A percentile compares a stretch with the other conserved stretches of the same genome.
Conservation (phyloP, 2,797 vertebrate genomes). For the Zenarchopterus dispar region DNA sequence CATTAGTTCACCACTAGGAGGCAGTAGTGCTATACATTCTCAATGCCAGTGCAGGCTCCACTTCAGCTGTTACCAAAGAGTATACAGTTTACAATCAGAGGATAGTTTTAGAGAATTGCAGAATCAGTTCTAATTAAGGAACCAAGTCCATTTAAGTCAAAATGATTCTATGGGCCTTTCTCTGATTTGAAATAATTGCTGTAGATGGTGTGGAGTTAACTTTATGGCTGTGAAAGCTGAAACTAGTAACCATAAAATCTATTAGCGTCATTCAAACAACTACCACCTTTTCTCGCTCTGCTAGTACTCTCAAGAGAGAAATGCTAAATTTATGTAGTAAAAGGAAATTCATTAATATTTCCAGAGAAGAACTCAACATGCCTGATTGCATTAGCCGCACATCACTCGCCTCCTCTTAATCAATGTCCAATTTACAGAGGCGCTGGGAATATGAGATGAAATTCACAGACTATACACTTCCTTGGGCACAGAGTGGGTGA, state of each 20-base stretch:
- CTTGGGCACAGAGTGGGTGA: constrained; percentile 11
- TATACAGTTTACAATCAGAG: constrained; percentile 4
- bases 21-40: constrained; percentile 52
- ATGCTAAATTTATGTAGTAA: constrained; percentile 57
- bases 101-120: background rate
- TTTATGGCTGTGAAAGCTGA: constrained; percentile 2
- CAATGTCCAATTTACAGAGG: constrained; percentile 65
- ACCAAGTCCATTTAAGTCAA: background rate
- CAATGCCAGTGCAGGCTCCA: constrained; percentile 4
- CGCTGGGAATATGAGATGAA: constrained; percentile 45
- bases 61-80: constrained; percentile 5
- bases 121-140: background rate
- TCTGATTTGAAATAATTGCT: background rate
- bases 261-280: constrained; percentile 35
- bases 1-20: constrained; percentile 55
- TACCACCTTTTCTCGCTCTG: constrained; percentile 50
- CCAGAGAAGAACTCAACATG: constrained; percentile 49
- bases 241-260: constrained; percentile 18
- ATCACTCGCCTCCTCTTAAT: constrained; percentile 62
- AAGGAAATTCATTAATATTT: constrained; percentile 73
- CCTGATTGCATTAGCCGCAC: constrained; percentile 55
- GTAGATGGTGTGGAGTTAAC: background rate
- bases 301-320: constrained; percentile 44
- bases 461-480: constrained; percentile 39
- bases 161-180: background rate